These are phyloP conservation scores for Hippocampus guttulatus DNA, from an alignment of 2,113 vertebrate genomes.

Conservation along the genomic window DNA sequence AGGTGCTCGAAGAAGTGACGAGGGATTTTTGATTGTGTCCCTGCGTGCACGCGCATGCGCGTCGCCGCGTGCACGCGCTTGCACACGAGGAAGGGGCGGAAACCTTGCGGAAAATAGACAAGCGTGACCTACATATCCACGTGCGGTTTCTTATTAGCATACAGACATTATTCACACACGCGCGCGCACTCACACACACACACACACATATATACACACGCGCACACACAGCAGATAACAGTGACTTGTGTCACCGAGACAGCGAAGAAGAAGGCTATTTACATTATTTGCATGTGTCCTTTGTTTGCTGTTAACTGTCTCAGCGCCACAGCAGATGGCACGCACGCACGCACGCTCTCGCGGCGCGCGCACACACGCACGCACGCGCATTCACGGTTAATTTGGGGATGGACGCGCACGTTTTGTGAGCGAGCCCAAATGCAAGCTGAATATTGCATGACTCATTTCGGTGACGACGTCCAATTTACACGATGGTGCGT, in stretches of 20 bases:
- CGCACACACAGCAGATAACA: slow-evolving; percentile 36
- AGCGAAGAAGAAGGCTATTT: slow-evolving; percentile 57
- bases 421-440: slow-evolving; percentile 15
- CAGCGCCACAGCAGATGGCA: slow-evolving; percentile 59
- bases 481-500: slow-evolving; percentile 5
- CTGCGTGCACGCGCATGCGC: slow-evolving; percentile 13
- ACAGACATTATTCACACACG: slow-evolving; percentile 49
- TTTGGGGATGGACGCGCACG: slow-evolving; percentile 23
- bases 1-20: slow-evolving; percentile 28
- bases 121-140: slow-evolving; percentile 75
- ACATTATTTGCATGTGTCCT: slow-evolving; percentile 64
- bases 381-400: not conserved
- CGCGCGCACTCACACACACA: slow-evolving; percentile 19
- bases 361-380: slow-evolving; percentile 11
- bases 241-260: slow-evolving; percentile 56
- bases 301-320: slow-evolving; percentile 66
- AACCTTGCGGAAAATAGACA: slow-evolving; percentile 64
- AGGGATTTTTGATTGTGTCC: slow-evolving; percentile 27
- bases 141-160: slow-evolving; percentile 70
- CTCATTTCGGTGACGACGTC: slow-evolving; percentile 25
- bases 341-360: slow-evolving; percentile 24
- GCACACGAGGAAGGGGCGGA: slow-evolving; percentile 37
- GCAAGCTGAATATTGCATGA: slow-evolving; percentile 24
- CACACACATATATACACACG: not conserved
- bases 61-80: slow-evolving; percentile 21